Evolutionary conservation across 2,113 vertebrate species (phyloP), one percentile per base, ranked within the genome.

Genomic region (Notothenia rossii): DNA sequence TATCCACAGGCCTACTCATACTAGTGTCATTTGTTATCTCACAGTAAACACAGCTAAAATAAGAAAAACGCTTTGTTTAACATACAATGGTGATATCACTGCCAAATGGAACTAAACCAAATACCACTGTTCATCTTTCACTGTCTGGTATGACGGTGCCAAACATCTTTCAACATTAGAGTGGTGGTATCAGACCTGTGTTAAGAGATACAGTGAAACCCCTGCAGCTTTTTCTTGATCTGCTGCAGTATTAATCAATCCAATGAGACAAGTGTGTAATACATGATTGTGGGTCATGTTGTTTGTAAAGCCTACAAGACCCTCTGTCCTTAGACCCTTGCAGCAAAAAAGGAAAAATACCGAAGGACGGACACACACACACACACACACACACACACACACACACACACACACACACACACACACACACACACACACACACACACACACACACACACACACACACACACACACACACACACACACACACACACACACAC

Each of bases 21-120:
- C 53, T 29, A 17, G 58, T 70, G 75, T 81, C 60, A 76, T 61
- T 77, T 55, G 49, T 77, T 80, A 83, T 87, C 81, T n/a, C 62
- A 77, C 53, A 78, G 69, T 76, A 71, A 80, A 85, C 20, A 77
- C 8, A 3, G 43, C 2, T 17, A 25, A 70, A 56, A 25, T 29
- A 51, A 59, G 51, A 5, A 22, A 10, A 61, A 73, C 20, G 29
- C 51, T 67, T 56, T 67, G 62, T 76, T 69, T 43, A 54, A 59
- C 50, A 48, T 7, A n/a, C 75, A 74, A 36, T 22, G 45, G 59
- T 4, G 20, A 22, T 1, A 29, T 36, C 18, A 1, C 8, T 20
- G 59, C 49, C 67, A 85, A 75, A 84, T 0, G 1, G 10, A 46
- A 55, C 20, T 64, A 53, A 61, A 59, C 10, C 9, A 65, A 80